Percentiles rank a stretch among this genome's conserved stretches.
These are phyloP conservation scores for Polyploca ridens DNA, from an alignment of 2,888 invertebrate species.

Conservation along the genomic window DNA sequence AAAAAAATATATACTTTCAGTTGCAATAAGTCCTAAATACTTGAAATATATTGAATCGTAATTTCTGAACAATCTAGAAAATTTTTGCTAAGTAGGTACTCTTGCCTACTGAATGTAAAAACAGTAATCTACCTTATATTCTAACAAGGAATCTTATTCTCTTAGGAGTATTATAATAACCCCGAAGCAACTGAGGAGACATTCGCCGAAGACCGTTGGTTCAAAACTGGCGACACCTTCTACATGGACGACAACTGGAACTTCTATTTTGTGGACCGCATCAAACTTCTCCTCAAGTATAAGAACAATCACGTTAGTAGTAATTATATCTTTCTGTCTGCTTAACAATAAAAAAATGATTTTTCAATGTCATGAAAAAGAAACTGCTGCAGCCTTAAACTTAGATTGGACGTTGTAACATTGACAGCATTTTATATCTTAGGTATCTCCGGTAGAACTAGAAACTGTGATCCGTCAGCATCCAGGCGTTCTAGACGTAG, in stretches of 20 bases:
- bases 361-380: too few species aligned
- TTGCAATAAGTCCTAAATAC: too few species aligned
- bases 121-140: not conserved
- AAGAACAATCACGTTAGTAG: conserved; percentile 70
- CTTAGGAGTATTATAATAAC: conserved; percentile 73
- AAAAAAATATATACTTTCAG: too few species aligned
- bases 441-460: conserved; percentile 57
- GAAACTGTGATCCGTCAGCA: conserved; percentile 53
- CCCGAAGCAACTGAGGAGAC: conserved; percentile 65
- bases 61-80: too few species aligned
- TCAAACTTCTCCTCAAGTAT: conserved; percentile 81
- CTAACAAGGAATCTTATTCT: conserved; percentile 7
- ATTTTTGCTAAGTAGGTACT: too few species aligned
- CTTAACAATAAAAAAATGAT: too few species aligned
- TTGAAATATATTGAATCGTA: too few species aligned
- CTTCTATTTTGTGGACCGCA: conserved; percentile 78
- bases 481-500: conserved; percentile 53
- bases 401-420: too few species aligned
- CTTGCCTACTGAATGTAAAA: too few species aligned
- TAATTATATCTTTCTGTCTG: too few species aligned
- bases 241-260: conserved; percentile 77
- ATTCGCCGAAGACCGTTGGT: conserved; percentile 74
- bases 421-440: not conserved
- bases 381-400: too few species aligned
- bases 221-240: conserved; percentile 80